phyloP scores from a whole-genome alignment of 2,888 invertebrate species.

The Macrophya alboannulata region DNA sequence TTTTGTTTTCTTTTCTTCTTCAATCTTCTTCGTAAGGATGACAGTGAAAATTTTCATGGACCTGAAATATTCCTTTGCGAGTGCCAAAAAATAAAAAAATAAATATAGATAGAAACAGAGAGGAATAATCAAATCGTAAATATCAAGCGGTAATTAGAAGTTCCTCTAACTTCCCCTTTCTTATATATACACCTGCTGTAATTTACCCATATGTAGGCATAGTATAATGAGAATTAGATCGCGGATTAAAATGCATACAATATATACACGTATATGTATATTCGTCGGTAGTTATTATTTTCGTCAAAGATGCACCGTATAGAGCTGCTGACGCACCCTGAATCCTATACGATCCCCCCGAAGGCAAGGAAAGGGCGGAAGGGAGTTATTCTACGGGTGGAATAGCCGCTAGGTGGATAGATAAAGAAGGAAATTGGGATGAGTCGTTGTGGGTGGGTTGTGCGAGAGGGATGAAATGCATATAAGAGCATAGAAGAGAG shows the following conservation, averaged over 20 bases:
- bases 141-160: not conserved
- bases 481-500: constrained; percentile 49
- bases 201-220: no score
- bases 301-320: constrained; percentile 6
- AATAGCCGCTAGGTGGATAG: constrained; percentile 52
- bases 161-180: not conserved
- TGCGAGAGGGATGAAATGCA: not conserved
- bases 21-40: not conserved
- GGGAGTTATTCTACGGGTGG: constrained; percentile 52
- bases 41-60: not conserved
- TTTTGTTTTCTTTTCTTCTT: not conserved
- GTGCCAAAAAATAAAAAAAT: not conserved
- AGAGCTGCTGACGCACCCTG: constrained; percentile 40
- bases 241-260: not conserved
- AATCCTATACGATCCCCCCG: not conserved
- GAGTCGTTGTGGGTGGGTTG: constrained; percentile 60
- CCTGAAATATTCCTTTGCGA: not conserved
- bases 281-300: not conserved
- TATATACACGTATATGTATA: not conserved
- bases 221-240: not conserved
- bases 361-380: constrained; percentile 55
- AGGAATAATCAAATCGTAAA: not conserved
- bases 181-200: not conserved
- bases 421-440: constrained; percentile 54
- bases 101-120: not conserved